phyloP scores from a whole-genome alignment of 53 echinoderm and acorn worm species.

The Arbacia lixula region DNA sequence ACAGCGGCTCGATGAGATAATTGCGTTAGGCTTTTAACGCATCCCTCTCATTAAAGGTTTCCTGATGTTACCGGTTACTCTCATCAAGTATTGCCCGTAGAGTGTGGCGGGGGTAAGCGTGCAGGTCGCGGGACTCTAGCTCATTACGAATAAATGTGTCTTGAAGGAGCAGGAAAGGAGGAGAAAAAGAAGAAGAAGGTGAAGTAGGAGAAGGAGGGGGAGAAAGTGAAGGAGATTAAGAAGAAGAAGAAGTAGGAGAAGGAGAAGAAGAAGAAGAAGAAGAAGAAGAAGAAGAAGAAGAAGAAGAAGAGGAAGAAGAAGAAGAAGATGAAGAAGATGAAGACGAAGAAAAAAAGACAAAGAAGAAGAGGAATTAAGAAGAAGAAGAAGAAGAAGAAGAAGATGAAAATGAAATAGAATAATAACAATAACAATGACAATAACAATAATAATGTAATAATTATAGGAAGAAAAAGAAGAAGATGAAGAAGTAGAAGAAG shows the following conservation, averaged over 20 bases:
- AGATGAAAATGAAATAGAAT: too few relatives aligned
- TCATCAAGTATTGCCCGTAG: too few relatives aligned
- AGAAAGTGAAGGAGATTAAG: neutral
- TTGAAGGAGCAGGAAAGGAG: neutral
- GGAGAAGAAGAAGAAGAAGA: neutral
- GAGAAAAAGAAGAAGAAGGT: neutral
- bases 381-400: too few relatives aligned
- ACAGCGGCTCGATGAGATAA: constrained; percentile 1
- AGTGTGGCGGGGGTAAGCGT: neutral
- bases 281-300: neutral
- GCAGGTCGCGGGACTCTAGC: neutral
- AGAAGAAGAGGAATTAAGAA: neutral
- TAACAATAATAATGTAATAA: neutral
- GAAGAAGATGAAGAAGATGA: neutral
- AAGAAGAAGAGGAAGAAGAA: neutral
- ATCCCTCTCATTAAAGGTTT: constrained; percentile 17
- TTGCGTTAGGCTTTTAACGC: constrained; percentile 43
- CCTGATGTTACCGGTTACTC: too few relatives aligned
- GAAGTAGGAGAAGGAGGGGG: neutral
- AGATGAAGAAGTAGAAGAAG: neutral
- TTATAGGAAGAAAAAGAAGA: neutral
- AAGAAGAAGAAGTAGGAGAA: neutral
- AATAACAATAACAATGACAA: neutral
- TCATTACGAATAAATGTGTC: neutral
- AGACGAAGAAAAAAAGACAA: neutral